Evolutionary conservation across 2,888 invertebrate genomes (phyloP), one percentile per base, ranked within the genome.

Genomic region (Hypercompe scribonia): DNA sequence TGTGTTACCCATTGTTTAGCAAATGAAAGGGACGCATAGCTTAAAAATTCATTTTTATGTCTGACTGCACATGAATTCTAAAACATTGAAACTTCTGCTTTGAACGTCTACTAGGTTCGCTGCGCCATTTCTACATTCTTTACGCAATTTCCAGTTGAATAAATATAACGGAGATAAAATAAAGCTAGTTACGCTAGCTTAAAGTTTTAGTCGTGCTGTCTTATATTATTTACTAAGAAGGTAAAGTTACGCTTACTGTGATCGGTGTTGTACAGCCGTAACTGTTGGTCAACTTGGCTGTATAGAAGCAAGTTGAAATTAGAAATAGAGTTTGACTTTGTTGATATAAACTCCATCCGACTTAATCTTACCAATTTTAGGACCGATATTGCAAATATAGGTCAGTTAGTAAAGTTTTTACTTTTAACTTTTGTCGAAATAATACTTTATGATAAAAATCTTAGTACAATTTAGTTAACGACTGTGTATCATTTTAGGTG

Each of bases 251-350:
- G 7, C 21, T 63, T 61, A 4, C n/a, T 13, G 3, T 11, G n/a
- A 58, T 28, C 15, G 28, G 4, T 18, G 13, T 2, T 8, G 31
- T 61, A 61, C 2, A 31, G 21, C 66, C 66, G 42, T 42, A 31
- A 8, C 28, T 50, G 21, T 58, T n/a, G 28, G n/a, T 4, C 58
- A 58, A 58, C 28, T 58, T 58, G 13, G n/a, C 8, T 63, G 31
- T 33, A 15, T 63, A 33, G 33, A 13, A 31, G 63, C 33, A n/a
- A 71, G 24, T 39, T 54, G 24, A 54, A 24, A 28, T 58, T 65
- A 39, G 54, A 65, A 71, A 71, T 71, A 71, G 71, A 65, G 28
- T 18, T 39, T 21, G 36, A 65, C 28, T 24, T 58, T 65, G 36
- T 39, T 31, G 21, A 39, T 11, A 33, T 54, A 54, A 39, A 65